These are phyloP conservation scores for Uloborus plumipes DNA, from an alignment of 2,888 invertebrate genomes.

Conservation along the genomic window DNA sequence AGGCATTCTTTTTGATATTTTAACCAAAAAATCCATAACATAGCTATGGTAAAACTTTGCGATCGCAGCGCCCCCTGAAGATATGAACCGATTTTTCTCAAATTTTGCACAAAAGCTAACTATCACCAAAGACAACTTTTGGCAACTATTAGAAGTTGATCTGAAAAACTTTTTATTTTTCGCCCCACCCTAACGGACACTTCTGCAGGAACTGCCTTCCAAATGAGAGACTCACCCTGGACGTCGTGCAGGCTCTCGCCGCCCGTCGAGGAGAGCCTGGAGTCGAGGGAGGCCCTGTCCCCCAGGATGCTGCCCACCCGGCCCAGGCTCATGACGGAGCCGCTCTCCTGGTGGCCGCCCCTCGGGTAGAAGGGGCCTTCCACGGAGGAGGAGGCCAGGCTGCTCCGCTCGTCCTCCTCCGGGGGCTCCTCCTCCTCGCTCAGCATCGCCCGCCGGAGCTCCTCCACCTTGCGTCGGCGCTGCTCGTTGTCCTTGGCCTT, in stretches of 20 bases:
- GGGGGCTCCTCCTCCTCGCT: slow-evolving; percentile 75
- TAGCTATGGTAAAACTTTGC: too few relatives aligned
- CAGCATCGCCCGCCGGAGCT: slow-evolving; percentile 87
- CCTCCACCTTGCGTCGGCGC: slow-evolving; percentile 84
- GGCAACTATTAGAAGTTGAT: too few relatives aligned
- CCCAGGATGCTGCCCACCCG: slow-evolving; percentile 84
- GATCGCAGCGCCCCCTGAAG: too few relatives aligned
- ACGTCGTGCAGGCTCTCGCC: slow-evolving; percentile 28
- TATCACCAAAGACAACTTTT: too few relatives aligned
- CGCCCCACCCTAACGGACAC: too few relatives aligned
- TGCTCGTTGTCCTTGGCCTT: slow-evolving; percentile 70
- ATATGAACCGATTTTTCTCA: too few relatives aligned
- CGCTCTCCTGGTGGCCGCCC: slow-evolving; percentile 69
- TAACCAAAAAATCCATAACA: too few relatives aligned
- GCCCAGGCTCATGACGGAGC: slow-evolving; percentile 90
- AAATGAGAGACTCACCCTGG: too few relatives aligned
- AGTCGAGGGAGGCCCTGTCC: slow-evolving; percentile 69
- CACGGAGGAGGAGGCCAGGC: slow-evolving; percentile 84
- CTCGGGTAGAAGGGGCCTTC: slow-evolving; percentile 72
- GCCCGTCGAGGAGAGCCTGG: slow-evolving; percentile 45
- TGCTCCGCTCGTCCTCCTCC: slow-evolving; percentile 77
- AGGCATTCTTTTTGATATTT: too few relatives aligned
- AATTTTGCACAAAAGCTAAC: too few relatives aligned
- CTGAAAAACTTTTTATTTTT: too few relatives aligned
- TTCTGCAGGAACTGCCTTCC: too few relatives aligned